Evolutionary conservation across 2,113 vertebrate genomes (phyloP).

Genomic region (Perognathus longimembris): DNA sequence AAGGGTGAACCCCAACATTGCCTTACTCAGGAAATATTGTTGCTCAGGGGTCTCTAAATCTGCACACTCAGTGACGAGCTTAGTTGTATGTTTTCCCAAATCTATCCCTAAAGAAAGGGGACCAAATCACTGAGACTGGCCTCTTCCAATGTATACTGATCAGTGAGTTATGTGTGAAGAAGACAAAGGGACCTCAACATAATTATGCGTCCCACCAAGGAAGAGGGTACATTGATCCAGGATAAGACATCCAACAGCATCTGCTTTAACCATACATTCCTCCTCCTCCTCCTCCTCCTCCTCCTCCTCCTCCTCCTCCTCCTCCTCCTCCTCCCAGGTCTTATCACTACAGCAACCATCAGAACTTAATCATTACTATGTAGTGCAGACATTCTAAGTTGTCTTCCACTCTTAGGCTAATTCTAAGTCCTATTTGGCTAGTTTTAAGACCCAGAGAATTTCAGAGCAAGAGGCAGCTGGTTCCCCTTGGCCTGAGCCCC

Average conservation of each 20-base stretch:
- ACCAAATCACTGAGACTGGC: background rate
- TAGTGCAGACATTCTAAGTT: background rate
- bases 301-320: too few species aligned
- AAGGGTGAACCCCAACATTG: too few species aligned
- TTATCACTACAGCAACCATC: background rate
- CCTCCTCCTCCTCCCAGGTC: background rate
- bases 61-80: background rate
- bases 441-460: background rate
- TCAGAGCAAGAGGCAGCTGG: background rate
- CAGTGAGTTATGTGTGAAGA: background rate
- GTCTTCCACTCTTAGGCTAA: background rate
- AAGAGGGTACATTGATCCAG: background rate
- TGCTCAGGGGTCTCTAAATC: background rate
- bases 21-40: background rate
- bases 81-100: background rate
- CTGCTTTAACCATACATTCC: background rate
- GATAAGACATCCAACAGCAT: rapidly evolving
- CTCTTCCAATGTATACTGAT: background rate
- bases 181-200: background rate
- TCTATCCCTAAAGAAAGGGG: background rate
- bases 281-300: too few species aligned
- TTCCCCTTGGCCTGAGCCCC: background rate
- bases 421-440: background rate
- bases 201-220: background rate
- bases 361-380: background rate